Evolutionary conservation across 2,888 invertebrate genomes (phyloP).

Genomic region (Dione juno): DNA sequence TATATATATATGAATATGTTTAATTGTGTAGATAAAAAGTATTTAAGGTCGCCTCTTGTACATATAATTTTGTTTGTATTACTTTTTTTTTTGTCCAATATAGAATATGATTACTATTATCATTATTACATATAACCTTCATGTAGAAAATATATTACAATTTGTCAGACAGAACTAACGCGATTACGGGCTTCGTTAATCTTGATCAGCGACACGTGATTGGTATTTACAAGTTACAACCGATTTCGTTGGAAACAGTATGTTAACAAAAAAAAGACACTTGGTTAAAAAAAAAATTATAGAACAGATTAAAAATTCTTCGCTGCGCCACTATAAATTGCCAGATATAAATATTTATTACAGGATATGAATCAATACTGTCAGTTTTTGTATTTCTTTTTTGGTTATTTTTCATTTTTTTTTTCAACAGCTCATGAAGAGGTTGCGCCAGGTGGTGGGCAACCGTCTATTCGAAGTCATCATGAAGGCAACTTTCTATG

Average conservation of each 20-base stretch:
- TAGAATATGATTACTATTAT: too few species aligned
- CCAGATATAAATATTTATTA: too few species aligned
- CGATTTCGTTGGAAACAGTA: not conserved
- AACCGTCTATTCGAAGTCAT: slow-evolving; percentile 90
- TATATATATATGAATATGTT: too few species aligned
- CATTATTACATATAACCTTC: not conserved
- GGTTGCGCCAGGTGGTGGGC: slow-evolving; percentile 89
- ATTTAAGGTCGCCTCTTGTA: too few species aligned
- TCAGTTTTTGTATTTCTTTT: too few species aligned
- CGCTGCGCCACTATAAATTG: too few species aligned
- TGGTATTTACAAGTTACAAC: not conserved
- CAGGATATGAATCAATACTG: too few species aligned
- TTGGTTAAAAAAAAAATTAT: not conserved
- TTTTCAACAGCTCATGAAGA: slow-evolving; percentile 90
- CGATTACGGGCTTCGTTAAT: not conserved
- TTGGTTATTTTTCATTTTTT: too few species aligned
- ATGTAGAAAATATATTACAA: not conserved
- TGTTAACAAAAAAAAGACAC: not conserved
- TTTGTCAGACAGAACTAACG: not conserved
- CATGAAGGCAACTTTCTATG: slow-evolving; percentile 98
- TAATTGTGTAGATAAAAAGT: too few species aligned
- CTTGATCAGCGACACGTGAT: not conserved
- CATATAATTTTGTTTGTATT: too few species aligned
- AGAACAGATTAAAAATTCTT: not conserved
- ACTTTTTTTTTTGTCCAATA: too few species aligned